phyloP scores from a whole-genome alignment of 1,140 invertebrate species.

The Sycophaga agraensis region DNA sequence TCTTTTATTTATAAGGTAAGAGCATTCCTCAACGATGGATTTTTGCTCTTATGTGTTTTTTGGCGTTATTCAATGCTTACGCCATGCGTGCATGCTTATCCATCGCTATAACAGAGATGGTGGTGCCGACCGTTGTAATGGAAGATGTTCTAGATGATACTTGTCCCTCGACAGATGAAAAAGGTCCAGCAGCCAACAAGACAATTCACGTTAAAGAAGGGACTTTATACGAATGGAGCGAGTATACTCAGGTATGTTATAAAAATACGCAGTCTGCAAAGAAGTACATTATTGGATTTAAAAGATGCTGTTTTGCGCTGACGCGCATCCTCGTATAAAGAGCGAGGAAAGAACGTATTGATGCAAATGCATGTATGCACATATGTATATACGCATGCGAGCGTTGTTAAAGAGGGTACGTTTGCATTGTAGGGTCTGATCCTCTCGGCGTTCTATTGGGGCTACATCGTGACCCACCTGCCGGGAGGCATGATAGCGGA shows the following conservation, averaged over 20 bases:
- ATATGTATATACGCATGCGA: no score
- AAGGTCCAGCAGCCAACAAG: not conserved
- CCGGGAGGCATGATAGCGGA: slow-evolving; percentile 24
- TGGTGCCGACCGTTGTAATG: slow-evolving; percentile 33
- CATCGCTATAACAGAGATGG: slow-evolving; percentile 90
- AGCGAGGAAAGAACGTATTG: no score
- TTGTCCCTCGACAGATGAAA: slow-evolving; percentile 50
- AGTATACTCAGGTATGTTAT: slow-evolving; percentile 29
- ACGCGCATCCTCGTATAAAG: no score
- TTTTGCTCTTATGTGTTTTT: slow-evolving; percentile 80
- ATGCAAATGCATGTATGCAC: no score
- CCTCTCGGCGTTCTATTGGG: slow-evolving; percentile 22
- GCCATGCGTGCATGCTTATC: slow-evolving; percentile 86
- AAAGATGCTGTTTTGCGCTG: no score
- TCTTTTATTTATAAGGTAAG: slow-evolving; percentile 56
- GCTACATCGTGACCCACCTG: slow-evolving; percentile 20
- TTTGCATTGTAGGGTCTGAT: slow-evolving; percentile 23
- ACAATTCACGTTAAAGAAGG: not conserved
- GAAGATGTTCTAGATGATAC: slow-evolving; percentile 54
- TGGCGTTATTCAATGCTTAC: slow-evolving; percentile 83
- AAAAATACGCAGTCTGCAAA: no score
- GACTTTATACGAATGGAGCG: slow-evolving; percentile 39
- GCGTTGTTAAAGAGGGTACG: no score
- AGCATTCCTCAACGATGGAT: slow-evolving; percentile 73
- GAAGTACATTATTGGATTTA: no score